Evolutionary conservation across 1,140 invertebrate genomes (phyloP).

Genomic region (Meloidogyne chitwoodi): DNA sequence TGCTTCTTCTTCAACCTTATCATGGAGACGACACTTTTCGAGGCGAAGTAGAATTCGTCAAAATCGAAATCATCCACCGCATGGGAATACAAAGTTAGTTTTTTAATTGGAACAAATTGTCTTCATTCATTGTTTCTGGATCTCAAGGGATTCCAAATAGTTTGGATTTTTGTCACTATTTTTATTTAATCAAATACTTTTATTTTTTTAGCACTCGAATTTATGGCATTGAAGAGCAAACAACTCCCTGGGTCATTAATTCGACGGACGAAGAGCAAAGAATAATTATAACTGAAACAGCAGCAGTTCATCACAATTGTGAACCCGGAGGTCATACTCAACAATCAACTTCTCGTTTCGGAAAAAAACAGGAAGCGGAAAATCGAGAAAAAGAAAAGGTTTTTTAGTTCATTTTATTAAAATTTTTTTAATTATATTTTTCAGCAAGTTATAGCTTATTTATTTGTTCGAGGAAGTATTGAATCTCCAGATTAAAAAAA

Average conservation of each 20-base stretch:
- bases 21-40: not conserved
- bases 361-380: not conserved
- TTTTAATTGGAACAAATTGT: not conserved
- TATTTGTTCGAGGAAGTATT: constrained; percentile 16
- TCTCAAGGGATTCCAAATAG: too few species aligned
- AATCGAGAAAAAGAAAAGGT: not conserved
- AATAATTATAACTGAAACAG: not conserved
- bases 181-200: not conserved
- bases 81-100: not conserved
- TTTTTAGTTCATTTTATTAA: not conserved
- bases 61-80: not conserved
- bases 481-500: constrained; percentile 24
- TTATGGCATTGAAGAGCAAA: not conserved
- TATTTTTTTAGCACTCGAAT: not conserved
- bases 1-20: not conserved
- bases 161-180: too few species aligned
- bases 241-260: not conserved
- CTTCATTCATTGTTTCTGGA: not conserved
- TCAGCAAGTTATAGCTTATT: not conserved
- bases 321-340: not conserved
- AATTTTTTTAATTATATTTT: not conserved
- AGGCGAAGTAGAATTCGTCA: not conserved
- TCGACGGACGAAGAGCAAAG: not conserved
- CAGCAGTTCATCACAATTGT: not conserved
- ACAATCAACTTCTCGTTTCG: not conserved